These are phyloP conservation scores for Corythornis cristatus DNA, from an alignment of 2,113 vertebrate species.

Conservation along the genomic window DNA sequence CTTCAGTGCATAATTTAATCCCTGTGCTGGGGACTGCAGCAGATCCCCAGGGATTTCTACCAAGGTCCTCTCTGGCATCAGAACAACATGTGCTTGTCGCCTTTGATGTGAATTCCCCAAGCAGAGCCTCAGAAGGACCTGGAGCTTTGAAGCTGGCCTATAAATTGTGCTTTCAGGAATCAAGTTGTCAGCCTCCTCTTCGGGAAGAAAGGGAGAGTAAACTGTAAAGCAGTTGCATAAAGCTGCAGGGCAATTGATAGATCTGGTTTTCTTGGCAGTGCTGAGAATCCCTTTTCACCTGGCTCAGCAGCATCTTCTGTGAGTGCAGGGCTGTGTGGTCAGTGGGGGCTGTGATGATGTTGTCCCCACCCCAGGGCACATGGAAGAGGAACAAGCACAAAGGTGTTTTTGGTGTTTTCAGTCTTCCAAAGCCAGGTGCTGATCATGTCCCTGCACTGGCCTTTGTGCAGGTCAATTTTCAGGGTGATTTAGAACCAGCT, in stretches of 20 bases:
- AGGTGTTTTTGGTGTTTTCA: background rate
- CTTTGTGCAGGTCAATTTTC: background rate
- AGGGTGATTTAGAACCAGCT: background rate
- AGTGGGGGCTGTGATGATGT: background rate
- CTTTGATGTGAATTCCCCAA: constrained; percentile 83
- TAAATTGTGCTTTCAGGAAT: constrained; percentile 81
- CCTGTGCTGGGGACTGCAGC: constrained; percentile 64
- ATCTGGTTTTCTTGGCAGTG: constrained; percentile 68
- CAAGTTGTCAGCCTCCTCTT: constrained; percentile 73
- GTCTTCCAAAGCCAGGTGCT: background rate
- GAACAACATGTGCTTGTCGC: constrained; percentile 59
- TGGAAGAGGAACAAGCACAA: background rate
- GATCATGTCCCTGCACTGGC: background rate
- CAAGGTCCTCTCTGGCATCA: constrained; percentile 67
- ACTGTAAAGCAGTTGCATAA: constrained; percentile 62
- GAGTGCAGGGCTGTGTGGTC: background rate
- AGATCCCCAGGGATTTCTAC: constrained; percentile 67
- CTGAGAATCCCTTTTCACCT: constrained; percentile 40
- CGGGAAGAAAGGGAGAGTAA: constrained; percentile 63
- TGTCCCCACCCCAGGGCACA: background rate
- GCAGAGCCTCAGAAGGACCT: constrained; percentile 74
- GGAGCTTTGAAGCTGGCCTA: constrained; percentile 81
- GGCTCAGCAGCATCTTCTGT: background rate
- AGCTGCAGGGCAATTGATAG: constrained; percentile 61
- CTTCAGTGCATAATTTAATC: constrained; percentile 74